Percentiles rank a stretch among this genome's conserved stretches.
Evolutionary conservation across 2,888 invertebrate species (phyloP).

Genomic region (Eutolmus rufibarbis): DNA sequence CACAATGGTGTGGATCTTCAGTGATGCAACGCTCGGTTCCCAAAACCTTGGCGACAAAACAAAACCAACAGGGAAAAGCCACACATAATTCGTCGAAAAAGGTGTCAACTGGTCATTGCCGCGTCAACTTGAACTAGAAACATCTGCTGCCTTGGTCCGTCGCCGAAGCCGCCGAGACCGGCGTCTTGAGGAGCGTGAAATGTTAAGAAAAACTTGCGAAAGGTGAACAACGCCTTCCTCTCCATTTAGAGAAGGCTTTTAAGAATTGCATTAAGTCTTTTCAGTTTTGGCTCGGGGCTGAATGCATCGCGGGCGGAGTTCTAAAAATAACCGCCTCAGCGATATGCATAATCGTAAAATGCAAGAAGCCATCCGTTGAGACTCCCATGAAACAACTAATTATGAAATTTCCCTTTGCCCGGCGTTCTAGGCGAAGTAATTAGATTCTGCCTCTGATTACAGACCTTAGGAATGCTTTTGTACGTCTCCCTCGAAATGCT

Average conservation of each 20-base stretch:
- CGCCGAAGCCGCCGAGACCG: background rate
- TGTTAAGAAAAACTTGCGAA: background rate
- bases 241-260: background rate
- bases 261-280: background rate
- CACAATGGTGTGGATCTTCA: background rate
- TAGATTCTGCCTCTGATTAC: background rate
- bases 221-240: background rate
- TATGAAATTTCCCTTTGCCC: background rate
- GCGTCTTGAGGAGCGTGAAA: background rate
- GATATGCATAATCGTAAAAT: background rate
- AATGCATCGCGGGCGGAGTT: background rate
- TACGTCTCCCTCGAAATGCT: background rate
- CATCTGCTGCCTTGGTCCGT: background rate
- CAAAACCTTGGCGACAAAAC: background rate
- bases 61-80: background rate
- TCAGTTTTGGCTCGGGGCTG: background rate
- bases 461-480: background rate
- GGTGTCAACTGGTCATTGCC: slow-evolving; percentile 4
- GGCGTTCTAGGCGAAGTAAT: background rate
- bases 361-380: background rate
- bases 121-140: slow-evolving; percentile 2
- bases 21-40: background rate
- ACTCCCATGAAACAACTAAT: background rate
- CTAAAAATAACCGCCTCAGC: background rate
- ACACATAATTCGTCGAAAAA: background rate